These are phyloP conservation scores for Mystacornis crossleyi DNA, from an alignment of 2,113 vertebrate genomes.

Conservation along the genomic window DNA sequence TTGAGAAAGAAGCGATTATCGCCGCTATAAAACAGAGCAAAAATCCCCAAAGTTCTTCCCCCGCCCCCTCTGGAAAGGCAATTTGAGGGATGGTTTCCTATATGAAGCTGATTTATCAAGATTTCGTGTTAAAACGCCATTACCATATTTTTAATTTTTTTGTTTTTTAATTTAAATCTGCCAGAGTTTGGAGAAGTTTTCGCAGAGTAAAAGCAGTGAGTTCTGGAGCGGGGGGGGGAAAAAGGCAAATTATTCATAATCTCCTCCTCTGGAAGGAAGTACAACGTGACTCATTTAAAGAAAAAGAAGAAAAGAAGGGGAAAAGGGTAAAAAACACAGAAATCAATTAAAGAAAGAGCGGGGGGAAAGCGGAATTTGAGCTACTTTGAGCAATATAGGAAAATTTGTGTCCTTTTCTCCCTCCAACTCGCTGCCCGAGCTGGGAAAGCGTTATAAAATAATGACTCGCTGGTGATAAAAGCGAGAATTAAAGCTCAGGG, in stretches of 20 bases:
- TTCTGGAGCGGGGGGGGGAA: neutral
- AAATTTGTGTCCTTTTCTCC: neutral
- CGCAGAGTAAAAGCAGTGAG: neutral
- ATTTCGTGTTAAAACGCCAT: neutral
- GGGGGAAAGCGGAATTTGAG: neutral
- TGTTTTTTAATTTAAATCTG: neutral
- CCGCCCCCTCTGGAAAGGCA: neutral
- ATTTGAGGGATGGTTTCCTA: neutral
- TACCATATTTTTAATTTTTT: neutral
- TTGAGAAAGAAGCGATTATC: slow-evolving; percentile 52
- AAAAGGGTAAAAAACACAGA: neutral
- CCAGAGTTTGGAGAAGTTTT: neutral
- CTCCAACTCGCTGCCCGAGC: neutral
- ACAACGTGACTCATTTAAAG: neutral
- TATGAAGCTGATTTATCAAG: neutral
- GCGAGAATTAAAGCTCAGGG: neutral
- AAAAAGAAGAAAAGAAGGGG: rapidly evolving
- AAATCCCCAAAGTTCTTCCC: neutral
- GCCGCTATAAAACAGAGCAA: slow-evolving; percentile 3
- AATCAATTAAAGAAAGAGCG: neutral
- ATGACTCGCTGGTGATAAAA: neutral
- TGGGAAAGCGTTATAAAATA: neutral
- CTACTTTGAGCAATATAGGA: neutral
- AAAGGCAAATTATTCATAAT: neutral
- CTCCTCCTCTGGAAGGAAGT: neutral